Percentiles rank a stretch among this genome's conserved stretches.
These are phyloP conservation scores for Aricia artaxerxes DNA, from an alignment of 2,888 invertebrate genomes.

Conservation along the genomic window DNA sequence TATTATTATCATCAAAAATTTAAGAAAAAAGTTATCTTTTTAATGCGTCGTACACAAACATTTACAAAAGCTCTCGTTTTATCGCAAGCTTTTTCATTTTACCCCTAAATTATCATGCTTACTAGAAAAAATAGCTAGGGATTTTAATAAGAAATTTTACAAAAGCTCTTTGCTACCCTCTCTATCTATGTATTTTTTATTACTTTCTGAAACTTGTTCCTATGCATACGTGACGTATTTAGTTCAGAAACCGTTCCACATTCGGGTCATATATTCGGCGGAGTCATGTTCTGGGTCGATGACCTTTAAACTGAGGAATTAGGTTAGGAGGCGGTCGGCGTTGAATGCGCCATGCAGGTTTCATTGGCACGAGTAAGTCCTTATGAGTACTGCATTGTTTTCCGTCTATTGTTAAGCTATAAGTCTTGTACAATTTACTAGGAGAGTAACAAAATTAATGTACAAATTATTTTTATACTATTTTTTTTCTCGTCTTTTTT, in stretches of 20 bases:
- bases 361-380: constrained; percentile 4
- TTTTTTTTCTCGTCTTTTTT: too few species aligned
- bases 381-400: neutral
- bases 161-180: too few species aligned
- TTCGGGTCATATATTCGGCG: constrained; percentile 10
- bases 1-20: neutral
- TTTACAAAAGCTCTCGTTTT: neutral
- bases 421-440: neutral
- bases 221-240: neutral
- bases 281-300: neutral
- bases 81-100: too few species aligned
- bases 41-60: too few species aligned
- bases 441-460: neutral
- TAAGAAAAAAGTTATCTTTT: neutral
- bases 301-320: constrained; percentile 17
- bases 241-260: neutral
- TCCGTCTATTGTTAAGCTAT: neutral
- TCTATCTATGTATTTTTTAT: too few species aligned
- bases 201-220: too few species aligned
- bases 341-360: neutral
- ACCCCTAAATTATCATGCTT: too few species aligned
- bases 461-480: too few species aligned
- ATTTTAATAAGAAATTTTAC: too few species aligned
- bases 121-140: too few species aligned
- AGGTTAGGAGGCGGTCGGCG: neutral